These are phyloP conservation scores for Allygus modestus DNA, from an alignment of 2,888 invertebrate genomes.

Conservation along the genomic window DNA sequence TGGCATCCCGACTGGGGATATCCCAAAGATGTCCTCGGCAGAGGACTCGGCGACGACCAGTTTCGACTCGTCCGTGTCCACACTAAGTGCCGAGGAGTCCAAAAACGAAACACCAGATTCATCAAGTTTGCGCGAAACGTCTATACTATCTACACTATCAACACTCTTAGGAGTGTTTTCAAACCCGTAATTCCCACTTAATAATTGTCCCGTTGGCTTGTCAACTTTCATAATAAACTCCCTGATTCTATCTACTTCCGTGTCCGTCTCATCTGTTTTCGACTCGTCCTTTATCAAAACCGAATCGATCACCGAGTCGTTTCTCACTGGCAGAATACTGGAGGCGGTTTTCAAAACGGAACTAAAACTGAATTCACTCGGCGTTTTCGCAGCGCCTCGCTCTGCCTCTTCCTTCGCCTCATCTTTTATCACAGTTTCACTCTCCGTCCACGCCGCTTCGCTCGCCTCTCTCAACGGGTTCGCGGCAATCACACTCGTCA, in stretches of 20 bases:
- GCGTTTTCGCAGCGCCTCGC: background rate
- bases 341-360: background rate
- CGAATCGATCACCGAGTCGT: background rate
- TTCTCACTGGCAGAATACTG: background rate
- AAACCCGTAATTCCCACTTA: background rate
- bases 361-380: background rate
- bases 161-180: background rate
- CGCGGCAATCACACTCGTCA: constrained; percentile 70
- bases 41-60: constrained; percentile 31
- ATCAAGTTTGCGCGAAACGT: background rate
- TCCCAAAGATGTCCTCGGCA: constrained; percentile 47
- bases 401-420: background rate
- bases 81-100: background rate
- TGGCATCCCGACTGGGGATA: background rate
- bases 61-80: constrained; percentile 30
- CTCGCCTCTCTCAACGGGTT: constrained; percentile 66
- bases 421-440: background rate
- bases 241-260: constrained; percentile 7
- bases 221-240: constrained; percentile 9
- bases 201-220: background rate
- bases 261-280: background rate
- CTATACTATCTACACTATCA: background rate
- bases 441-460: background rate
- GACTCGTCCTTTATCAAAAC: background rate
- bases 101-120: background rate